phyloP scores from a whole-genome alignment of 2,888 invertebrate species.

The Vannuccia rotundouncinata region DNA sequence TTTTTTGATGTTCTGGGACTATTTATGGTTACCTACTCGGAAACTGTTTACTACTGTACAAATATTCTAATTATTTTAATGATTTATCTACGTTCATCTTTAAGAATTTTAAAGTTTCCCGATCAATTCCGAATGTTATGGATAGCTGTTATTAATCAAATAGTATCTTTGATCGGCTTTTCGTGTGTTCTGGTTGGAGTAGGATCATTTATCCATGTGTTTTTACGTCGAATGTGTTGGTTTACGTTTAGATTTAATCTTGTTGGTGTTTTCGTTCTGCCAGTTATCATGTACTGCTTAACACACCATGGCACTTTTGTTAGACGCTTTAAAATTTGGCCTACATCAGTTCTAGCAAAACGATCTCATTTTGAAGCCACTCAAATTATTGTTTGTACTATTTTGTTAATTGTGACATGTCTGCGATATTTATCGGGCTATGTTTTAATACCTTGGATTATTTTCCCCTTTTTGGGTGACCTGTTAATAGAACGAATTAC shows the following conservation, averaged over 20 bases:
- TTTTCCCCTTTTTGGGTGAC: not conserved
- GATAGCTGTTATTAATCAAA: slow-evolving; percentile 1
- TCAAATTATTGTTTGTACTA: not conserved
- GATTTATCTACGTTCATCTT: slow-evolving; percentile 38
- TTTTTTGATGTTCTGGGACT: slow-evolving; percentile 77
- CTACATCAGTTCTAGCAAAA: not conserved
- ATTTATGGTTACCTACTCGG: slow-evolving; percentile 66
- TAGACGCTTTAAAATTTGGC: not conserved
- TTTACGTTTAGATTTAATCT: slow-evolving; percentile 28
- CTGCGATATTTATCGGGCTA: not conserved
- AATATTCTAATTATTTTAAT: slow-evolving; percentile 44
- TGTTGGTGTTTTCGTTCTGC: slow-evolving; percentile 24
- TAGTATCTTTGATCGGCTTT: not conserved
- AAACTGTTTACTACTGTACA: slow-evolving; percentile 52
- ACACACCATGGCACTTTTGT: not conserved
- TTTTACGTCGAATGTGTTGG: slow-evolving; percentile 19
- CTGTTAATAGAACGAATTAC: not conserved
- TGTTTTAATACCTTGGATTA: not conserved
- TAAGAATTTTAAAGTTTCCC: not conserved
- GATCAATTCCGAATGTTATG: not conserved
- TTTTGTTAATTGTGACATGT: not conserved
- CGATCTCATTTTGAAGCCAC: not conserved
- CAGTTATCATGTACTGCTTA: slow-evolving; percentile 4
- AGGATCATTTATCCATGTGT: not conserved
- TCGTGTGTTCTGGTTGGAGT: not conserved